Conservation (phyloP, 2,888 invertebrate genomes). For the Eueremaeus valkanovi region DNA sequence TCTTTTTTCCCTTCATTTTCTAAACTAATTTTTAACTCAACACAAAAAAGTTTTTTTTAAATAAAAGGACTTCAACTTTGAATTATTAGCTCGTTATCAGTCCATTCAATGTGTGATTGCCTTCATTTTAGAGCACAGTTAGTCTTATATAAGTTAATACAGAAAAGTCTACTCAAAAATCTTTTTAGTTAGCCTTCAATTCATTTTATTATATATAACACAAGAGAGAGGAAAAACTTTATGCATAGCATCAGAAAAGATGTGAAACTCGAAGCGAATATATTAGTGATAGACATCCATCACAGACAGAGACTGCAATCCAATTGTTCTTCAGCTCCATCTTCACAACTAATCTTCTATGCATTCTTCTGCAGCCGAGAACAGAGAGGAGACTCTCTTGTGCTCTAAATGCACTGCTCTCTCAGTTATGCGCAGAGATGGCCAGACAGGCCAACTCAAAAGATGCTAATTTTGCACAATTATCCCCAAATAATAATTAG, state of each 20-base stretch:
- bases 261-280: slow-evolving; percentile 6
- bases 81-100: slow-evolving; percentile 29
- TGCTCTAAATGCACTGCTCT: not conserved
- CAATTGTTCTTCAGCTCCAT: slow-evolving; percentile 19
- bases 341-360: slow-evolving; percentile 15
- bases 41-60: not conserved
- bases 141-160: not conserved
- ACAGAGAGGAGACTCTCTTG: not conserved
- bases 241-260: slow-evolving; percentile 1
- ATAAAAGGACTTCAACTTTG: slow-evolving; percentile 8
- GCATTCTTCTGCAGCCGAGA: not conserved
- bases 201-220: too few relatives aligned
- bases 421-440: not conserved
- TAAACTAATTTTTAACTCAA: slow-evolving; percentile 7
- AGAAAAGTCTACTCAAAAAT: not conserved
- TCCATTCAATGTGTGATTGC: slow-evolving; percentile 1
- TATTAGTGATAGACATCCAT: slow-evolving; percentile 33
- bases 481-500: too few relatives aligned
- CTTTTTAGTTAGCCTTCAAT: not conserved
- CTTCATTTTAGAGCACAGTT: not conserved
- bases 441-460: too few relatives aligned
- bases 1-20: not conserved
- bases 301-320: not conserved
- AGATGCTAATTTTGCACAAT: too few relatives aligned
- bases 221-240: not conserved